Conservation (phyloP, 53 echinoderm and acorn worm species). For the Echinometra lucunter region DNA sequence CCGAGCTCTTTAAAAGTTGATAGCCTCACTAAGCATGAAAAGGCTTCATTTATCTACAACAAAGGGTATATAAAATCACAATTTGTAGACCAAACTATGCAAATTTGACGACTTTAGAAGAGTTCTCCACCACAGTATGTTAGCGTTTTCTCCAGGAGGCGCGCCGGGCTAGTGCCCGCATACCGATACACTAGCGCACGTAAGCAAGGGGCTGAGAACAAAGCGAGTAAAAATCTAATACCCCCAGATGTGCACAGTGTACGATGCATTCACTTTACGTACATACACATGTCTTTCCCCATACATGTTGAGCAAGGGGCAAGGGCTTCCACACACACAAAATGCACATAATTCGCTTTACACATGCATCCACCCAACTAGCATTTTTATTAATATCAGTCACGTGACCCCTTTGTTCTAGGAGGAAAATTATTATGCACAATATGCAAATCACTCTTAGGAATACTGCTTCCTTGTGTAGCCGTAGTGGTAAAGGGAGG, state of each 20-base stretch:
- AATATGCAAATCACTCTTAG: conserved; percentile 11
- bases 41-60: not conserved
- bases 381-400: conserved; percentile 58
- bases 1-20: conserved; percentile 22
- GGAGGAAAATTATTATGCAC: conserved; percentile 32
- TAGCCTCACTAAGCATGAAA: not conserved
- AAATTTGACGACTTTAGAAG: not conserved
- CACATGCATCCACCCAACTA: not conserved
- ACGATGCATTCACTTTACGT: not conserved
- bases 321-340: conserved; percentile 37
- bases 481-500: not conserved
- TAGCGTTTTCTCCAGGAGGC: conserved; percentile 43
- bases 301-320: conserved; percentile 33
- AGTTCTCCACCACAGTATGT: not conserved
- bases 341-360: conserved; percentile 49
- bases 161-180: conserved; percentile 55
- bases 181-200: conserved; percentile 59
- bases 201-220: conserved; percentile 45
- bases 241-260: conserved; percentile 15
- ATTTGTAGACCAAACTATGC: not conserved
- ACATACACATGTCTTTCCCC: conserved; percentile 40
- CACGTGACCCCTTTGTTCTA: conserved; percentile 62
- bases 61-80: not conserved
- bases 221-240: conserved; percentile 57
- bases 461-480: not conserved